Base-by-base conservation (phyloP, 2,113 vertebrate species). In the Aspiorhynchus laticeps region DNA sequence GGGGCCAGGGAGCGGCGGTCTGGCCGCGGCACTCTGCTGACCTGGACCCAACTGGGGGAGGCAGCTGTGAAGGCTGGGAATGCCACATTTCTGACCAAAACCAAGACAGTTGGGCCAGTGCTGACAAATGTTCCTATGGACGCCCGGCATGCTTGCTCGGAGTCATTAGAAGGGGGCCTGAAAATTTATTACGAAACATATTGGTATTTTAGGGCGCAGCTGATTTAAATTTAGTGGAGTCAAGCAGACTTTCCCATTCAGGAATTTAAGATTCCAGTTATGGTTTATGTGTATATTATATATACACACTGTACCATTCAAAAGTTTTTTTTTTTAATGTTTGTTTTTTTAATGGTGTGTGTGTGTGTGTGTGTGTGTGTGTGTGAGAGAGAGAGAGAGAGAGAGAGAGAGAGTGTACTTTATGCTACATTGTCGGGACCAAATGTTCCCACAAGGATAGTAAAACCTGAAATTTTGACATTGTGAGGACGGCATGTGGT, bases 151-250 rank as follows among this genome's bases (percentile, higher is more conserved):
- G 80, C 74, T 80, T n/a, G 41, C 59, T 80, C 26, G 73, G 75
- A 86, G 90, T 94, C 91, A 93, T 94, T 94, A 94, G 92, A 91
- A 53, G 88, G 83, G 91, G 90, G 91, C 91, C 87, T 91, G 94
- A 87, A 92, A 94, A 95, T 95, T 89, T 95, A 95, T 94, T 92
- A 92, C 93, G 92, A 93, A 93, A 95, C 93, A 90, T 95, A 95
- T 93, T 93, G 92, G 94, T 93, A 94, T 95, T 94, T 95, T 91
- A 94, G 93, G 93, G 92, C 78, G 90, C 94, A 94, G 93, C 94
- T 93, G 89, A 94, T 91, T 92, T 91, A 89, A 91, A 92, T 94
- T 95, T 95, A 92, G 90, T 90, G 91, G 75, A 73, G 38, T 85
- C 84, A 87, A 87, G 43, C 80, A 80, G 61, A 80, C 76, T 90